These are phyloP conservation scores for Spodoptera frugiperda DNA, from an alignment of 1,140 invertebrate species.

Conservation along the genomic window DNA sequence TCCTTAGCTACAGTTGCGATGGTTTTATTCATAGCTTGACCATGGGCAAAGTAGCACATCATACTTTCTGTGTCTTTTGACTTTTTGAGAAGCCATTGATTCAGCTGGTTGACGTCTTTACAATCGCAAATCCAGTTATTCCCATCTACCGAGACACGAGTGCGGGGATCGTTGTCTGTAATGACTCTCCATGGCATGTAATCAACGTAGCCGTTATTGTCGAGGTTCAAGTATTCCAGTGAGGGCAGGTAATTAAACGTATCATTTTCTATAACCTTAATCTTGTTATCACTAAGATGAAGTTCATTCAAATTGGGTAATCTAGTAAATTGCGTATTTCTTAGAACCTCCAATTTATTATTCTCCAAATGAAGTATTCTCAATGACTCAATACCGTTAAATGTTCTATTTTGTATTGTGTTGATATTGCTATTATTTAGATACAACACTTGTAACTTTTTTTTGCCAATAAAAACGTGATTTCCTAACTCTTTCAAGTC, in stretches of 20 bases:
- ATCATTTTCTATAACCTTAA: slow-evolving; percentile 91
- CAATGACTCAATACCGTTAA: slow-evolving; percentile 92
- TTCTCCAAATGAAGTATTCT: slow-evolving; percentile 92
- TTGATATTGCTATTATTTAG: slow-evolving; percentile 94
- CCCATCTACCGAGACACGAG: slow-evolving; percentile 88
- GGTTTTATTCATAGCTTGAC: slow-evolving; percentile 81
- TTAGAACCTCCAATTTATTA: slow-evolving; percentile 91
- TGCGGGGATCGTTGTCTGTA: slow-evolving; percentile 86
- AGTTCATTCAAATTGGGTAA: slow-evolving; percentile 92
- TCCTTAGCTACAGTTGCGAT: slow-evolving; percentile 80
- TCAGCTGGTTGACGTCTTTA: slow-evolving; percentile 88
- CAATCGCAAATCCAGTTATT: slow-evolving; percentile 93
- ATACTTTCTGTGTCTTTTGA: slow-evolving; percentile 83
- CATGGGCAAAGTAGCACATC: slow-evolving; percentile 83
- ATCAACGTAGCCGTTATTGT: slow-evolving; percentile 92
- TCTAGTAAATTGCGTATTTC: slow-evolving; percentile 92
- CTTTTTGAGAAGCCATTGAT: slow-evolving; percentile 88
- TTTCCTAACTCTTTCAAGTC: slow-evolving; percentile 92
- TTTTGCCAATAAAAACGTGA: slow-evolving; percentile 95
- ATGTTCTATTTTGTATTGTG: slow-evolving; percentile 93
- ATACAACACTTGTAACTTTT: slow-evolving; percentile 93
- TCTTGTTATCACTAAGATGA: slow-evolving; percentile 93
- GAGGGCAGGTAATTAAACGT: slow-evolving; percentile 91
- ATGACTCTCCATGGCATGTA: slow-evolving; percentile 91
- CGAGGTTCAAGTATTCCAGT: slow-evolving; percentile 92